These are phyloP conservation scores for Cyprinodon variegatus DNA, from an alignment of 2,113 vertebrate genomes.

Conservation along the genomic window DNA sequence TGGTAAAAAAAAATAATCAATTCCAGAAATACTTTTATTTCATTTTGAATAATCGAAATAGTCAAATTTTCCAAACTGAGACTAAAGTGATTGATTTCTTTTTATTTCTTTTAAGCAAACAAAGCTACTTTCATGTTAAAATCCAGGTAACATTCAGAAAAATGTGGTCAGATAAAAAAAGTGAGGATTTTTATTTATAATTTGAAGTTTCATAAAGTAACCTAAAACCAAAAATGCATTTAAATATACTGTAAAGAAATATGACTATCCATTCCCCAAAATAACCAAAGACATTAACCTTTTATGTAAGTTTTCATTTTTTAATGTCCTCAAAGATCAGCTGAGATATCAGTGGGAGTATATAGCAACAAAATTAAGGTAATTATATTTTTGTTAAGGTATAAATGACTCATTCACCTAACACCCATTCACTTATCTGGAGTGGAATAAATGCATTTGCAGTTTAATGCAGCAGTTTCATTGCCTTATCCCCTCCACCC, in stretches of 20 bases:
- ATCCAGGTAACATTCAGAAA: neutral
- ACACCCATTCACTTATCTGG: constrained; percentile 24
- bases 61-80: neutral
- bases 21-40: neutral
- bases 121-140: neutral
- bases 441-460: constrained; percentile 48
- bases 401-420: constrained; percentile 53
- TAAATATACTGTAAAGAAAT: neutral
- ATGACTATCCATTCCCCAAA: constrained; percentile 3
- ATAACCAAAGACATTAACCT: constrained; percentile 18
- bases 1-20: neutral
- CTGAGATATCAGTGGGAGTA: constrained; percentile 20
- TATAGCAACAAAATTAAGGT: constrained; percentile 48
- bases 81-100: neutral
- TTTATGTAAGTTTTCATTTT: constrained; percentile 34
- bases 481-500: constrained; percentile 62
- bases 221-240: neutral
- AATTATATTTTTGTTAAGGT: constrained; percentile 50
- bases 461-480: constrained; percentile 52
- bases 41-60: neutral
- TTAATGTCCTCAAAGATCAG: constrained; percentile 29
- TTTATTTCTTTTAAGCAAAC: neutral
- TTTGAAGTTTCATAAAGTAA: neutral
- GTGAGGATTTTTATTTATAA: neutral
- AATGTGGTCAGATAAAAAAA: neutral